These are phyloP conservation scores for Acleris emargana DNA, from an alignment of 2,888 invertebrate genomes.

Conservation along the genomic window DNA sequence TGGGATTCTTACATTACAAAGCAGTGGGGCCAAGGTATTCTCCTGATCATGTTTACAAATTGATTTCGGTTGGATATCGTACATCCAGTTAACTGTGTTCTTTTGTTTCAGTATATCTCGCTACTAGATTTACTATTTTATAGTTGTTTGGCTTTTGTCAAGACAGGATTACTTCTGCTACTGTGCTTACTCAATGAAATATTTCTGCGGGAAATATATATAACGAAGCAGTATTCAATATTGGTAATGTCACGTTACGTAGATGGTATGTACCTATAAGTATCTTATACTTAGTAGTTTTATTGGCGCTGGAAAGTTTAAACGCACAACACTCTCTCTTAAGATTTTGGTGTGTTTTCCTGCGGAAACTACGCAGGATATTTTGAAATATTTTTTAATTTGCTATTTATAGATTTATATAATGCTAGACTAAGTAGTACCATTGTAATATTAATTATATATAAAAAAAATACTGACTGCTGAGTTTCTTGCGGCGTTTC, in stretches of 20 bases:
- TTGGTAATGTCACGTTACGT: slow-evolving; percentile 23
- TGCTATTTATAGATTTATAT: too few species aligned
- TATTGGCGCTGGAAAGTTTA: too few species aligned
- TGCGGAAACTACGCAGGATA: too few species aligned
- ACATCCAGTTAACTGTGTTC: not conserved
- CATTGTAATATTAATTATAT: too few species aligned
- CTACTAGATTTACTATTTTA: slow-evolving; percentile 6
- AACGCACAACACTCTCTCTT: too few species aligned
- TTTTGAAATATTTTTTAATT: too few species aligned
- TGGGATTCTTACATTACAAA: slow-evolving; percentile 5
- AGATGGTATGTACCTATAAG: not conserved
- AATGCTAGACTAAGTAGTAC: too few species aligned
- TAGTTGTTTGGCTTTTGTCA: not conserved
- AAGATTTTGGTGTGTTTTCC: too few species aligned
- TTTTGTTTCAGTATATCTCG: slow-evolving; percentile 9
- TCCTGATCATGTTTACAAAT: not conserved
- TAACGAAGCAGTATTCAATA: slow-evolving; percentile 18
- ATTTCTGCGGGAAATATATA: slow-evolving; percentile 10
- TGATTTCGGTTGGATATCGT: too few species aligned
- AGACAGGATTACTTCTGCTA: not conserved
- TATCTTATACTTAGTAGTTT: too few species aligned
- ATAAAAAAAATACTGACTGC: too few species aligned
- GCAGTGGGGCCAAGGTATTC: not conserved
- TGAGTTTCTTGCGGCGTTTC: too few species aligned
- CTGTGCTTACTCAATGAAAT: slow-evolving; percentile 13